Evolutionary conservation across 2,113 vertebrate species (phyloP).

Genomic region (Mastomys coucha): DNA sequence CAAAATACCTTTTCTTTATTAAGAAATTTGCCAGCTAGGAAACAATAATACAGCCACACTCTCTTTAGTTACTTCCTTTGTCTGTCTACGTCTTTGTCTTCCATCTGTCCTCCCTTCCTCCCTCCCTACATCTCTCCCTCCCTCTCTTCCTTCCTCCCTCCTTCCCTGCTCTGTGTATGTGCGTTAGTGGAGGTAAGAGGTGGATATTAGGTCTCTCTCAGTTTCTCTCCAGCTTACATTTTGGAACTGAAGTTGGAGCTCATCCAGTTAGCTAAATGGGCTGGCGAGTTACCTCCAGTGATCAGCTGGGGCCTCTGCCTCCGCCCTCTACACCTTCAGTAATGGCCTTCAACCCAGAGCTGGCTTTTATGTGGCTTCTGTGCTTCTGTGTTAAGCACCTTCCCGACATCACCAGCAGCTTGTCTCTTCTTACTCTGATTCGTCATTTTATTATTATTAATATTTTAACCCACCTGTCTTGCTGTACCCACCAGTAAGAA

Average conservation of each 20-base stretch:
- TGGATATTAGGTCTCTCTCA: background rate
- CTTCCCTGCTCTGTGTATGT: background rate
- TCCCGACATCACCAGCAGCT: background rate
- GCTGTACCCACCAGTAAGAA: background rate
- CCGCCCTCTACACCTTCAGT: background rate
- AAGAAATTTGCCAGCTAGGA: slow-evolving; percentile 6
- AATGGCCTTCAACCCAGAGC: background rate
- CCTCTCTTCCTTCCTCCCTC: background rate
- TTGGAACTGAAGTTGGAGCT: background rate
- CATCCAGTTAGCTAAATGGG: background rate
- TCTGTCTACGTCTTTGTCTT: background rate
- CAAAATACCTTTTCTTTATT: background rate
- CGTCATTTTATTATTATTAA: background rate
- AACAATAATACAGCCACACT: background rate
- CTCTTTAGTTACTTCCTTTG: background rate
- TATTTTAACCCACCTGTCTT: background rate
- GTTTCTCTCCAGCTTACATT: background rate
- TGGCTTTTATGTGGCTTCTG: background rate
- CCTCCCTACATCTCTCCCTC: no score
- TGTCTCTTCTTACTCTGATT: background rate
- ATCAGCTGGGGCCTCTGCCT: background rate
- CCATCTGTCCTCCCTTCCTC: no score
- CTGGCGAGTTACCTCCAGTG: background rate
- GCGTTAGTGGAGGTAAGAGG: background rate
- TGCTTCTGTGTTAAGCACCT: background rate